Evolutionary conservation across 2,113 vertebrate genomes (phyloP).

Genomic region (Vulpes lagopus): DNA sequence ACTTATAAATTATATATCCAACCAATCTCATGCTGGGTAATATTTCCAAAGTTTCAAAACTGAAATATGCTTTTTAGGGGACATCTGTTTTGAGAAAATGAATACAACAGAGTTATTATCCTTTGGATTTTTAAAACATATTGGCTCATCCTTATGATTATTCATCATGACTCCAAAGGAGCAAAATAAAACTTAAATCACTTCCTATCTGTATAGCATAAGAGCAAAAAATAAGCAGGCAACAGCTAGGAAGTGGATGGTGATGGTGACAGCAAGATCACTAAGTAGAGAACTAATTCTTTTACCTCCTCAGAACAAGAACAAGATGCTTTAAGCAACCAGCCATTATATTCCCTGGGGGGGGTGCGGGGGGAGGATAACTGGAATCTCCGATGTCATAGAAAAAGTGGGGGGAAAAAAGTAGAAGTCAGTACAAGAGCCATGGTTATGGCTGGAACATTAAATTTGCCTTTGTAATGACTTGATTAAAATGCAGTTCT

Average conservation of each 20-base stretch:
- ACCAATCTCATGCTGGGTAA: slow-evolving; percentile 44
- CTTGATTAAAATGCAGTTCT: not conserved
- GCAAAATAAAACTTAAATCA: slow-evolving; percentile 78
- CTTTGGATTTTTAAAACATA: slow-evolving; percentile 73
- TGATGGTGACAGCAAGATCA: not conserved
- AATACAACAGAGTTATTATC: slow-evolving; percentile 62
- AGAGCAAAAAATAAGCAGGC: slow-evolving; percentile 40
- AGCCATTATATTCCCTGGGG: not conserved
- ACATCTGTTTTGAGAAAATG: slow-evolving; percentile 68
- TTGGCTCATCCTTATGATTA: slow-evolving; percentile 67
- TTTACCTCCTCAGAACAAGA: slow-evolving; percentile 3
- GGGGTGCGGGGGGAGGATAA: not conserved
- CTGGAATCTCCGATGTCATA: not conserved
- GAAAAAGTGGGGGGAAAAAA: not conserved
- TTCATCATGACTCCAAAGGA: slow-evolving; percentile 76
- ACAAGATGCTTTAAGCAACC: not conserved
- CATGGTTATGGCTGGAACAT: not conserved
- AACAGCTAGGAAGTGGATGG: not conserved
- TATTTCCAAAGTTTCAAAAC: slow-evolving; percentile 70
- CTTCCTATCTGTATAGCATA: slow-evolving; percentile 56
- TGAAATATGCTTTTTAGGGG: slow-evolving; percentile 71
- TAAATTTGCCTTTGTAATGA: not conserved
- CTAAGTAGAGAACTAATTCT: slow-evolving; percentile 22
- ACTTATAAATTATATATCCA: slow-evolving; percentile 61
- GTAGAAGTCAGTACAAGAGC: not conserved